Percentiles rank a stretch among this genome's conserved stretches.
These are phyloP conservation scores for Saguinus imperator DNA, from an alignment of 2,113 vertebrate genomes.

Conservation along the genomic window DNA sequence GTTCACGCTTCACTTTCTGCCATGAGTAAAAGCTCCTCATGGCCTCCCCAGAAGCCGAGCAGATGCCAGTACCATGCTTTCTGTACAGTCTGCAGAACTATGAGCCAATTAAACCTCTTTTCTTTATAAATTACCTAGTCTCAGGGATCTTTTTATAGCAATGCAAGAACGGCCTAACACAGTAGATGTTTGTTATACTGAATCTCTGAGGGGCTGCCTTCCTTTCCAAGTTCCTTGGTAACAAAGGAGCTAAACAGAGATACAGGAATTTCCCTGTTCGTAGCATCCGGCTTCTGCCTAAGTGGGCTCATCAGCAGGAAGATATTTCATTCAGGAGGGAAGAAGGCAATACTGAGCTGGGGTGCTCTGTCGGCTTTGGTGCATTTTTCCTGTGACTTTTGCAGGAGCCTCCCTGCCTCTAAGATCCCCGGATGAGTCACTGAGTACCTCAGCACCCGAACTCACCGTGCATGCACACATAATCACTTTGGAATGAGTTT, in stretches of 20 bases:
- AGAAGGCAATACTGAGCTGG: fast-evolving
- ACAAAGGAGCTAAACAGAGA: neutral
- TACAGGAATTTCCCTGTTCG: neutral
- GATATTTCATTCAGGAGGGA: neutral
- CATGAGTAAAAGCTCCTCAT: too few species aligned
- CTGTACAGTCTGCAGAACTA: too few species aligned
- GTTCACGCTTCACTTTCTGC: too few species aligned
- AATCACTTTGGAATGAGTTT: neutral
- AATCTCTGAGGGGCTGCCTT: neutral
- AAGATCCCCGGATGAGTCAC: neutral
- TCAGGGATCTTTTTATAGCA: too few species aligned
- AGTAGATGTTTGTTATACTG: neutral
- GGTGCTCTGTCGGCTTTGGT: neutral
- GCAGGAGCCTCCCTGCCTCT: fast-evolving
- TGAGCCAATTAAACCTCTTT: too few species aligned
- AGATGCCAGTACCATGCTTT: too few species aligned
- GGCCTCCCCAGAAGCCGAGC: too few species aligned
- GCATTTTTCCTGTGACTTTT: neutral
- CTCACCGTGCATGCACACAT: fast-evolving
- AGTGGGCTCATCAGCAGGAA: neutral
- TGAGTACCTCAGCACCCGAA: neutral
- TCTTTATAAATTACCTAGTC: too few species aligned
- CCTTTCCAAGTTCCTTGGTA: neutral
- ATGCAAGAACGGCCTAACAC: too few species aligned
- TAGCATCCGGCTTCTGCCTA: neutral